Base-by-base conservation (phyloP, 92 coral and sea anemone species). In the Siderastrea radians region DNA sequence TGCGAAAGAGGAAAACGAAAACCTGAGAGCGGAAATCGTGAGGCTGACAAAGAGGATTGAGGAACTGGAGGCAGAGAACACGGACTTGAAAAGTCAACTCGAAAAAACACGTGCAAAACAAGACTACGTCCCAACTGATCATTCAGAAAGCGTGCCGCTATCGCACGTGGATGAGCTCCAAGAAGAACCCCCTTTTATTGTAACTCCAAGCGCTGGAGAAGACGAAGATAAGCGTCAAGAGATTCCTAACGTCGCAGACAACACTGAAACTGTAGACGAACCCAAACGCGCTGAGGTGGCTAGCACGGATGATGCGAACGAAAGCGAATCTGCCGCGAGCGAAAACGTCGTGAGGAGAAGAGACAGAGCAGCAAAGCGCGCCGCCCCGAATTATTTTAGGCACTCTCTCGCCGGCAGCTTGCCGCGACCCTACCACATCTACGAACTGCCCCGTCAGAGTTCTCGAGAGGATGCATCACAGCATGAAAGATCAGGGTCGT, bases 401-500 rank as follows among this genome's bases (percentile, higher is more conserved):
- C 94, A 91, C 79, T 91, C 94, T 70, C 69, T 89, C 14, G 92
- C 88, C 0, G 94, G 94, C 7, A 86, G 84, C 16, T 70, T 87
- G 11, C 94, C 94, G 6, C 89, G 84, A 14, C 94, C 94, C 5
- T 91, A 87, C 52, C 82, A 76, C 15, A 61, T 73, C 81, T 2
- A 10, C 43, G 87, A 84, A 16, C 43, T 74, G 80, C 80, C 68
- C 7, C 75, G 78, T 14, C 86, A 82, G 45, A 16, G 11, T 49
- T 82, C 86, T 46, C 53, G 16, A 3, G 87, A 84, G 2, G 65
- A 85, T 63, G 13, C 7, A 51, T 38, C 77, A 3, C 61, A 19
- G 12, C 83, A 48, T 58, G 89, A 85, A 64, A 38, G 84, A 19
- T 48, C 68, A 17, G 83, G 14, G n/a, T 85, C 89, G 51, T 4